Evolutionary conservation across 2,797 vertebrate species (phyloP).

Genomic region (Neopelma chrysocephalum): DNA sequence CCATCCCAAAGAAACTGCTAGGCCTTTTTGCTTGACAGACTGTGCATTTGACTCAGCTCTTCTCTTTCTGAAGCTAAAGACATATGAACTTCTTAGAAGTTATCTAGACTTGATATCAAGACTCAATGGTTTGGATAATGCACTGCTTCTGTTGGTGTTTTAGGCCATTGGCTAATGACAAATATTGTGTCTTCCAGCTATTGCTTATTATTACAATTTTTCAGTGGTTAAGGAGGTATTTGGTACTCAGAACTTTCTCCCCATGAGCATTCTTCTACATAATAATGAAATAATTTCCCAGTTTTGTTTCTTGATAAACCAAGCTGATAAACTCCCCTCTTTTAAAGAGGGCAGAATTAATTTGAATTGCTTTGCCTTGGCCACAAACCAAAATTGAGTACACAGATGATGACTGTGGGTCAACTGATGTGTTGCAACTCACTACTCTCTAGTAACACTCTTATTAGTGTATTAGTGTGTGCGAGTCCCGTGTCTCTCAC

Average conservation of each 20-base stretch:
- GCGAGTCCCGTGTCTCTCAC: not conserved
- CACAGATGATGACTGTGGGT: slow-evolving; percentile 7
- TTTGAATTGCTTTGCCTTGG: slow-evolving; percentile 4
- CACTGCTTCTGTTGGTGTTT: not conserved
- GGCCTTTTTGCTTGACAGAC: not conserved
- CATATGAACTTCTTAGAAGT: not conserved
- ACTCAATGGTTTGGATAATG: not conserved
- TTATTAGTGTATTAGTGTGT: not conserved
- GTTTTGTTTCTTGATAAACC: not conserved
- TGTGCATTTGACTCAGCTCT: not conserved
- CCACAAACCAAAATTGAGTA: not conserved
- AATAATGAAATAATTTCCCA: not conserved
- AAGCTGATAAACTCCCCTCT: not conserved
- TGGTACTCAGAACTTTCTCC: not conserved
- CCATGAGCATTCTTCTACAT: not conserved
- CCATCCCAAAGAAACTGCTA: not conserved
- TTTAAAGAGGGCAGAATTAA: not conserved
- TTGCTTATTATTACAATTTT: not conserved
- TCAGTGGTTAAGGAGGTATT: not conserved
- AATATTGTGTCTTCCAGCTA: not conserved
- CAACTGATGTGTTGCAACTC: not conserved
- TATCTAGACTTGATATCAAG: not conserved
- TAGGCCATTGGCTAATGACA: not conserved
- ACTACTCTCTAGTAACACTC: not conserved
- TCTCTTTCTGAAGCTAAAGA: not conserved